These are phyloP conservation scores for Struthio camelus DNA, from an alignment of 2,113 vertebrate species.

Conservation along the genomic window DNA sequence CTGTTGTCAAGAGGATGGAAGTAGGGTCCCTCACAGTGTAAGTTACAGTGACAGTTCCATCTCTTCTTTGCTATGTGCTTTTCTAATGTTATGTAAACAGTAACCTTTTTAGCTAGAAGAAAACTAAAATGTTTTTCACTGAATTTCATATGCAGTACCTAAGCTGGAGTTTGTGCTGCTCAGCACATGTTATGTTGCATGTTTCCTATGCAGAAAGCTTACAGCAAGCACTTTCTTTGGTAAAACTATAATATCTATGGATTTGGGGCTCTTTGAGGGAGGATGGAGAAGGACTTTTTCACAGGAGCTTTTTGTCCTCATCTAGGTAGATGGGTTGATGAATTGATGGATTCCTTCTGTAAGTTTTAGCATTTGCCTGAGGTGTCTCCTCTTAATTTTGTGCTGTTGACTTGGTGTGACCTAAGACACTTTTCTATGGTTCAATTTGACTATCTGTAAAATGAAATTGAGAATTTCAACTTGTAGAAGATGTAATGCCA, in stretches of 20 bases:
- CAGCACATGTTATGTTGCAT: not conserved
- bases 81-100: not conserved
- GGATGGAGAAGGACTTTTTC: not conserved
- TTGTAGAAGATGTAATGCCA: too few relatives aligned
- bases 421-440: not conserved
- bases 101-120: not conserved
- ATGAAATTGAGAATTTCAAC: not conserved
- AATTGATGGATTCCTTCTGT: not conserved
- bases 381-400: not conserved
- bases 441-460: not conserved
- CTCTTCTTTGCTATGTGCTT: not conserved
- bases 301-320: not conserved
- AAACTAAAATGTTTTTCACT: not conserved
- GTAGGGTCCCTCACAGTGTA: not conserved
- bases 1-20: not conserved
- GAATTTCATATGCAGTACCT: not conserved
- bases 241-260: not conserved
- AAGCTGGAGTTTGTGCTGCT: not conserved
- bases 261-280: too few relatives aligned
- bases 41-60: not conserved
- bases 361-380: not conserved
- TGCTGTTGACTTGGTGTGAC: not conserved
- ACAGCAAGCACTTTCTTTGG: not conserved
- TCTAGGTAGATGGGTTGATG: not conserved
- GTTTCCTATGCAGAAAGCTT: not conserved